Percentiles rank a stretch among this genome's conserved stretches.
These are phyloP conservation scores for Thamnophis elegans DNA, from an alignment of 2,797 vertebrate genomes.

Conservation along the genomic window DNA sequence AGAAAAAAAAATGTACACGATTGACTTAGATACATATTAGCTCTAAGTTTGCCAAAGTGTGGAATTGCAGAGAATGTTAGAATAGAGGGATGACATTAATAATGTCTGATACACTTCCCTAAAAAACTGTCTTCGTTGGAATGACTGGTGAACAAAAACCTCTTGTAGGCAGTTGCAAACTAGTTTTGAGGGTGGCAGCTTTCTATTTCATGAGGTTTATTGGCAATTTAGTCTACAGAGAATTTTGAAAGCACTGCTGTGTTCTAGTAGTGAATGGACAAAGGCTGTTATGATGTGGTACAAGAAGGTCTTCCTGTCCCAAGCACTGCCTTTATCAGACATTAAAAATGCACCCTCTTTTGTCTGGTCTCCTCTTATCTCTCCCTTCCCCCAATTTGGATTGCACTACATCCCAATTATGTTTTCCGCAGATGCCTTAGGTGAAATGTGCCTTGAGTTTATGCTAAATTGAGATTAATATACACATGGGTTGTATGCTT, in stretches of 20 bases:
- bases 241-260: not conserved
- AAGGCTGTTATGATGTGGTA: not conserved
- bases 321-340: not conserved
- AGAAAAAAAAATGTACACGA: not conserved
- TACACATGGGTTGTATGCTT: not conserved
- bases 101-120: not conserved
- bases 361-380: not conserved
- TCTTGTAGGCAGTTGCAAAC: not conserved
- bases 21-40: not conserved
- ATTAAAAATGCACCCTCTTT: not conserved
- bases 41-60: not conserved
- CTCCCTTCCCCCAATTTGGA: not conserved
- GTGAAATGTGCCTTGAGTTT: not conserved
- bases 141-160: not conserved
- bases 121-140: not conserved
- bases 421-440: not conserved
- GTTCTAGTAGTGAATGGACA: not conserved
- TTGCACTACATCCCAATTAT: not conserved
- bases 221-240: not conserved
- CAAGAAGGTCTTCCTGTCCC: not conserved
- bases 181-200: not conserved
- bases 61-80: not conserved
- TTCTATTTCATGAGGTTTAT: not conserved
- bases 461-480: constrained; percentile 3
- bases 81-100: not conserved